Base-by-base conservation (phyloP, 2,888 invertebrate species). In the Tetropium fuscum region DNA sequence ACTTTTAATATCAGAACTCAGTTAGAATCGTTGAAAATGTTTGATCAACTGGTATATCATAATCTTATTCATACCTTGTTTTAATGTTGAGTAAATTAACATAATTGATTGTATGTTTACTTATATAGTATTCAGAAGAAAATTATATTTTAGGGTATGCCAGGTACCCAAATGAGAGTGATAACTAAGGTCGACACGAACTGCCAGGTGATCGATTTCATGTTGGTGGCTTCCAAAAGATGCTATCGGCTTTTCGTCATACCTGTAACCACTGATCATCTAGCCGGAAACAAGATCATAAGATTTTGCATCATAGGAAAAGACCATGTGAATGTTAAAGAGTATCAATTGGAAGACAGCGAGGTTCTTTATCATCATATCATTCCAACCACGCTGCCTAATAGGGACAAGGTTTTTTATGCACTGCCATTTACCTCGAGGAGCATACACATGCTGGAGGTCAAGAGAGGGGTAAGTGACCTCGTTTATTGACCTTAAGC, bases 171-270 rank as follows among this genome's bases (percentile, higher is more conserved):
- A 63, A 78, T 82, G 64, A 69, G 76, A 48, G 70, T 82, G 2
- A 53, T 79, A 2, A 66, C 74, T 10, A 70, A 69, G 6, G 63
- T 81, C 0, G 60, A 70, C 7, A 66, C 74, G 0, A 60, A 74
- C 3, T 47, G 58, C 8, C 81, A 81, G 66, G 71, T 81, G 15
- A 74, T 73, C 3, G 79, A 81, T 58, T 80, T 68, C 53, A 76
- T 78, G 45, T 49, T 81, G 51, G 77, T 81, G 2, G 74, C 78
- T 2, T 78, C 79, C 0, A 73, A 71, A 63, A 74, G 71, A 7
- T 78, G 78, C 49, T 72, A 79, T 36, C 61, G 80, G n/a, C 63
- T 82, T 5, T 81, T 81, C 56, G 68, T 70, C 2, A 66, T 82
- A 27, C 76, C 77, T 4, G 78, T 80, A 8, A 80, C 78, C 1